Conservation (phyloP, 2,113 vertebrate species). For the Spheniscus mendiculus region DNA sequence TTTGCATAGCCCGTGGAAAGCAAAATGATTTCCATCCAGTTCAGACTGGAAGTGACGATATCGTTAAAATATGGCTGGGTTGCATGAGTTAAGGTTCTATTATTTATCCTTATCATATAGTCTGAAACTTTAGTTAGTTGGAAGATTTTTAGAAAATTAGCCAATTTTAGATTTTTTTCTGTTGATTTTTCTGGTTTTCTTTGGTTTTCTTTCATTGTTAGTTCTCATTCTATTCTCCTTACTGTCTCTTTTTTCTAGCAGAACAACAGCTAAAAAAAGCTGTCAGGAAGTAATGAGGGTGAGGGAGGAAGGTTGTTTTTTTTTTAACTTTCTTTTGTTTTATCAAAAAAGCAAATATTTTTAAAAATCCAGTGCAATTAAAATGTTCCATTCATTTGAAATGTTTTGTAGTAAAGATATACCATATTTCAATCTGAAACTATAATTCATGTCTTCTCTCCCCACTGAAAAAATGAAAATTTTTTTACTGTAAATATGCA, state of each 20-base stretch:
- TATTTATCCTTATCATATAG: neutral
- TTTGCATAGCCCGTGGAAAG: neutral
- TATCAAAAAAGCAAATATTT: neutral
- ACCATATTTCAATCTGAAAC: neutral
- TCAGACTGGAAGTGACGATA: neutral
- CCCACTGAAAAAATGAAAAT: neutral
- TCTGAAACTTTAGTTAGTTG: neutral
- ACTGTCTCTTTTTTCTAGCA: neutral
- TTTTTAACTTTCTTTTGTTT: neutral
- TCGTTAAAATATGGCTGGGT: neutral
- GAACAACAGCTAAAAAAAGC: neutral
- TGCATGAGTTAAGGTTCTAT: neutral
- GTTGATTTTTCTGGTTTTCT: neutral
- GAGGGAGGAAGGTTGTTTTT: neutral
- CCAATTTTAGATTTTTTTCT: neutral
- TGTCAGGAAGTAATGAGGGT: neutral
- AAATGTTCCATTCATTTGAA: neutral
- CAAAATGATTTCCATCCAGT: neutral
- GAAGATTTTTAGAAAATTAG: neutral
- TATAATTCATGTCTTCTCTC: neutral
- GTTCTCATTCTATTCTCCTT: neutral
- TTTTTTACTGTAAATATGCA: neutral
- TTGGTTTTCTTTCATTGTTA: neutral
- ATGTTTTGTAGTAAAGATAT: neutral
- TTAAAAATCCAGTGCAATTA: neutral